Conservation (phyloP, 2,113 vertebrate genomes). For the Ibidorhyncha struthersii region DNA sequence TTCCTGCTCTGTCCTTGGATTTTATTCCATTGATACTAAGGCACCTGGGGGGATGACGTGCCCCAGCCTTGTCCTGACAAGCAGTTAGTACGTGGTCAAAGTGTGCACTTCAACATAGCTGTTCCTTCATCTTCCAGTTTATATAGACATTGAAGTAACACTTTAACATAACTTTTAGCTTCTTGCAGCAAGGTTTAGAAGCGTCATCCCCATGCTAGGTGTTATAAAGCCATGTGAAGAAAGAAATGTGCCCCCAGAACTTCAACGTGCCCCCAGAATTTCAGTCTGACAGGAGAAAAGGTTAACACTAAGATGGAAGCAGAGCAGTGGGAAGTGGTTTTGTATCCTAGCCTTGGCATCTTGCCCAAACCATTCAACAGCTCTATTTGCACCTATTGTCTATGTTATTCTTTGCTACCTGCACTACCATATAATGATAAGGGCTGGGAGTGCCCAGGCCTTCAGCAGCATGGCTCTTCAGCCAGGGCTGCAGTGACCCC, state of each 20-base stretch:
- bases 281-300: background rate
- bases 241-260: background rate
- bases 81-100: background rate
- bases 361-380: background rate
- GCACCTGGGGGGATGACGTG: no score
- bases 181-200: background rate
- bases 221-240: background rate
- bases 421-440: background rate
- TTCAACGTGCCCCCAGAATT: background rate
- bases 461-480: background rate
- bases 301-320: background rate
- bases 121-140: background rate
- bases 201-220: background rate
- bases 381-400: background rate
- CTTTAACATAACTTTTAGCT: background rate
- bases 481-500: background rate
- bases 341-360: background rate
- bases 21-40: background rate
- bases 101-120: accelerated
- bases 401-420: background rate
- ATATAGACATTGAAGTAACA: background rate
- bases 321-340: background rate
- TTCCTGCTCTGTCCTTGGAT: accelerated
- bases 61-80: background rate
- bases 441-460: background rate